Conservation (phyloP, 2,797 vertebrate species). For the Sebastes matsubarae region DNA sequence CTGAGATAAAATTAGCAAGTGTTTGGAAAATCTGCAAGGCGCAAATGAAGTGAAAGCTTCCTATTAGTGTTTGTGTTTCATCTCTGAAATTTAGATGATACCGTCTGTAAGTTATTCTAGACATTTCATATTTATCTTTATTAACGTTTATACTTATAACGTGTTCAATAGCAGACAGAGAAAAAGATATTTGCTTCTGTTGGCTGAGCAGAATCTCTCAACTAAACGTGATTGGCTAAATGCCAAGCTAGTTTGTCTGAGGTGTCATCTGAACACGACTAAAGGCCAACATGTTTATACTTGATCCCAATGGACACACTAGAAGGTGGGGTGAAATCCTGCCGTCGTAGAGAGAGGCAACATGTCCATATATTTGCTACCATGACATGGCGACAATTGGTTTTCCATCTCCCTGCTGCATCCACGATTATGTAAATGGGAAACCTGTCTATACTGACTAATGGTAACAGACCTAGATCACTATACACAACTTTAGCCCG, state of each 20-base stretch:
- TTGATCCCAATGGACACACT: not conserved
- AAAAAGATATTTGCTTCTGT: not conserved
- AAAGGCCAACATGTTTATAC: not conserved
- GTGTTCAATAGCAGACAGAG: not conserved
- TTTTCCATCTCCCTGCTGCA: not conserved
- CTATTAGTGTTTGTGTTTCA: not conserved
- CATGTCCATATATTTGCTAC: not conserved
- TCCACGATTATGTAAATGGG: not conserved
- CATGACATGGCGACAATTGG: not conserved
- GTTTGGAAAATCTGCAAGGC: not conserved
- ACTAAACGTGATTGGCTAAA: not conserved
- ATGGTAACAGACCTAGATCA: no score
- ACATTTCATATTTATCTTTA: not conserved
- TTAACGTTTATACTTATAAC: not conserved
- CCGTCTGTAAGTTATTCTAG: not conserved
- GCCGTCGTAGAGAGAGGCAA: not conserved
- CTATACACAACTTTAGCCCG: no score
- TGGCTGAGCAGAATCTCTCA: not conserved
- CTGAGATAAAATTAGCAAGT: constrained; percentile 12
- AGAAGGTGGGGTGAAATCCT: not conserved
- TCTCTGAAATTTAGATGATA: not conserved
- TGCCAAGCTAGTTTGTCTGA: not conserved
- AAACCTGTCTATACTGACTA: no score
- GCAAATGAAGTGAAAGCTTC: not conserved
- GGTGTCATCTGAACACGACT: not conserved